These are phyloP conservation scores for Bambusicola thoracicus DNA, from an alignment of 2,113 vertebrate species.

Conservation along the genomic window DNA sequence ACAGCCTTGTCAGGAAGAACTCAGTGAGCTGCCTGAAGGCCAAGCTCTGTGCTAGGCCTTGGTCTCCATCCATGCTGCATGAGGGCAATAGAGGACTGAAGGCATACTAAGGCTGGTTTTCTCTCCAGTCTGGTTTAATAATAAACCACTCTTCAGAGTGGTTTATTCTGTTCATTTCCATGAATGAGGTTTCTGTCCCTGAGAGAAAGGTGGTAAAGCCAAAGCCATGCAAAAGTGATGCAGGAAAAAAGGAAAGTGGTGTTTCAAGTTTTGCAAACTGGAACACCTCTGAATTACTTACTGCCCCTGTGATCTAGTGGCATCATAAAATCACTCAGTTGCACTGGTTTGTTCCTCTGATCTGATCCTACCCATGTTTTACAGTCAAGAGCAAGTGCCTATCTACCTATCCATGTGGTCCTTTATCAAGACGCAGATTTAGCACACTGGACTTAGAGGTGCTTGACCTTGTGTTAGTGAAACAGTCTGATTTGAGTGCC, in stretches of 20 bases:
- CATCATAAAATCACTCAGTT: not conserved
- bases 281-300: not conserved
- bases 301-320: not conserved
- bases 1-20: not conserved
- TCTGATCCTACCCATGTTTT: not conserved
- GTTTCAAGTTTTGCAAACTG: not conserved
- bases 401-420: accelerated
- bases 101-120: not conserved
- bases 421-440: not conserved
- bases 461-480: not conserved
- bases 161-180: not conserved
- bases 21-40: not conserved
- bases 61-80: not conserved
- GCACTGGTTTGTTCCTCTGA: not conserved
- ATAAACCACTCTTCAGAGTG: no score
- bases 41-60: not conserved
- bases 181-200: not conserved
- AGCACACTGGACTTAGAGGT: accelerated
- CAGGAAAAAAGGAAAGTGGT: not conserved
- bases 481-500: not conserved
- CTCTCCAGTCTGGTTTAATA: no score
- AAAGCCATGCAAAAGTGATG: not conserved
- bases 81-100: not conserved
- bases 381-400: not conserved
- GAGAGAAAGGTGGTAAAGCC: not conserved